These are phyloP conservation scores for Bothrops jararaca DNA, from an alignment of 2,113 vertebrate species.

Conservation along the genomic window DNA sequence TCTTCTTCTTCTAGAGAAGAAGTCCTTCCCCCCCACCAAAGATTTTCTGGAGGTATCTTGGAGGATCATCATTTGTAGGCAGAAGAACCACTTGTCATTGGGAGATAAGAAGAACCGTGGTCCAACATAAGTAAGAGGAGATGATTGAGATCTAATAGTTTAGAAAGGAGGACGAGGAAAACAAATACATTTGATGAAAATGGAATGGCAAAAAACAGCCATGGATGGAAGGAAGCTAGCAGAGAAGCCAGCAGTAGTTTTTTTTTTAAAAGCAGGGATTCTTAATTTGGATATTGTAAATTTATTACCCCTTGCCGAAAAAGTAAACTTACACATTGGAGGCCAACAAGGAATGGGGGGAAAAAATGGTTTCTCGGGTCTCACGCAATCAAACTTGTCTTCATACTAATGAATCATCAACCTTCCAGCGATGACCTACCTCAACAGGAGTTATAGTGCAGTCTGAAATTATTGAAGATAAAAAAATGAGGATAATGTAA, in stretches of 20 bases:
- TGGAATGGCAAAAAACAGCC: neutral
- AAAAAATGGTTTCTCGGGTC: neutral
- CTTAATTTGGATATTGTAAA: neutral
- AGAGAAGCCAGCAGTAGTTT: neutral
- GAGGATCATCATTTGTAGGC: neutral
- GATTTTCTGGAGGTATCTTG: too few relatives aligned
- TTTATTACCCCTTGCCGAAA: neutral
- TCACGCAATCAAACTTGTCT: neutral
- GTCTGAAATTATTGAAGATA: conserved; percentile 9
- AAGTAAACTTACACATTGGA: neutral
- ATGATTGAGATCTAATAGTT: neutral
- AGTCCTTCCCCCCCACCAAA: too few relatives aligned
- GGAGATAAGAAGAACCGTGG: neutral
- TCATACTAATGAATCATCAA: conserved; percentile 11
- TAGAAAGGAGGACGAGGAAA: neutral
- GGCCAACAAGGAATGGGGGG: neutral
- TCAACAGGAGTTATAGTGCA: neutral
- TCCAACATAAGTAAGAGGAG: neutral
- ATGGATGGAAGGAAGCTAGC: neutral
- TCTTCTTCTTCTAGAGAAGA: neutral
- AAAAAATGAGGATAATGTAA: neutral
- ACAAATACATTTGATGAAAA: neutral
- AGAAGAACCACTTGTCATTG: neutral
- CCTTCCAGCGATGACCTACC: neutral
- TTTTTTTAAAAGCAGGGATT: neutral